phyloP scores from a whole-genome alignment of 2,888 invertebrate species.

The Sarcophaga carnaria region DNA sequence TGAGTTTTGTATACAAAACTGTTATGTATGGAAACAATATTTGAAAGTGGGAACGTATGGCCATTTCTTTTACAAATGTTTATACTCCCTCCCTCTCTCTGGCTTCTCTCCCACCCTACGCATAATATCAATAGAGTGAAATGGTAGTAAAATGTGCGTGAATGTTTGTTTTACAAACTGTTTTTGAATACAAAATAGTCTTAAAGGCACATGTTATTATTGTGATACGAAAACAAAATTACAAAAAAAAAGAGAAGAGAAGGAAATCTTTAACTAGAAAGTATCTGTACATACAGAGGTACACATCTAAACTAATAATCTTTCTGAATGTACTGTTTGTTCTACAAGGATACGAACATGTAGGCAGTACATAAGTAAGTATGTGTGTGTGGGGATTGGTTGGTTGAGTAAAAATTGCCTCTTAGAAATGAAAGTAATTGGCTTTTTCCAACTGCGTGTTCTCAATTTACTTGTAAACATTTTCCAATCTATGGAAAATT shows the following conservation, averaged over 20 bases:
- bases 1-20: constrained; percentile 30
- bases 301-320: constrained; percentile 10
- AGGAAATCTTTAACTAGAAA: constrained; percentile 7
- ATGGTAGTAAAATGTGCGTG: constrained; percentile 57
- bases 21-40: constrained; percentile 25
- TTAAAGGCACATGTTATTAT: constrained; percentile 60
- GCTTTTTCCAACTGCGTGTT: constrained; percentile 52
- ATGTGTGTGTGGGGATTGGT: constrained; percentile 7
- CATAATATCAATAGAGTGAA: background rate
- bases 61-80: background rate
- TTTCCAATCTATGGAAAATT: constrained; percentile 48
- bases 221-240: background rate
- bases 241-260: background rate
- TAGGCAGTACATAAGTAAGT: constrained; percentile 25
- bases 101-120: background rate
- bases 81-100: background rate
- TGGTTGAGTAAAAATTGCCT: constrained; percentile 17
- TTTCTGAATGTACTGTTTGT: constrained; percentile 25
- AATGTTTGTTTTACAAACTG: constrained; percentile 63
- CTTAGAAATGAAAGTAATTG: constrained; percentile 58
- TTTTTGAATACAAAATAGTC: constrained; percentile 67
- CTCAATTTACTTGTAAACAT: constrained; percentile 43
- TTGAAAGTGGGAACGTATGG: constrained; percentile 3
- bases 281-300: constrained; percentile 22
- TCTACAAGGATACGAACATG: background rate